Evolutionary conservation across 2,888 invertebrate species (phyloP).

Genomic region (Agrochola lychnidis): DNA sequence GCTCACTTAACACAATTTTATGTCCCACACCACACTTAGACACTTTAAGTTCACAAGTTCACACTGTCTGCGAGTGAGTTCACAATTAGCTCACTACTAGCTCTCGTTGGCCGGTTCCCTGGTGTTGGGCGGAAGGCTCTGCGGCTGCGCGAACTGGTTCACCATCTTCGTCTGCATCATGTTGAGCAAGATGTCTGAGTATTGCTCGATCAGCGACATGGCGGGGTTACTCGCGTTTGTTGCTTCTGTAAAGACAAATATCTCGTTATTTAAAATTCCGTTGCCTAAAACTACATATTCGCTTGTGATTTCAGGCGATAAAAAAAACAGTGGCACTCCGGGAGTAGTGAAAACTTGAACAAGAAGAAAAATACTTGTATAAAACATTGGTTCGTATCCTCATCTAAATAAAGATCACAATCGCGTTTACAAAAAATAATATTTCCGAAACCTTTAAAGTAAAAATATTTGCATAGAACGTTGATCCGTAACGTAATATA

Average conservation of each 20-base stretch:
- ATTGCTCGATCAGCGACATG: conserved; percentile 91
- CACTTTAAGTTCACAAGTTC: conserved; percentile 17
- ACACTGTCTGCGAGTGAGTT: neutral
- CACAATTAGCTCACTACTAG: conserved; percentile 75
- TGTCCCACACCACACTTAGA: neutral
- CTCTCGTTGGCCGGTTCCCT: conserved; percentile 80
- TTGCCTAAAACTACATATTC: neutral
- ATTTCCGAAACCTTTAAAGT: too few species aligned
- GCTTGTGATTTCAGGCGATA: neutral
- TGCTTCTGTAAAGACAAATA: conserved; percentile 74
- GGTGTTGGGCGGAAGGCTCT: conserved; percentile 81
- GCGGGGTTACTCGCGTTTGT: conserved; percentile 80
- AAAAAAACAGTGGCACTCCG: too few species aligned
- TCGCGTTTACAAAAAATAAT: too few species aligned
- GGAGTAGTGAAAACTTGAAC: too few species aligned
- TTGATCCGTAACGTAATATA: too few species aligned
- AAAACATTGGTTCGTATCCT: too few species aligned
- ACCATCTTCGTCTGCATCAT: conserved; percentile 89
- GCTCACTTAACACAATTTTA: neutral
- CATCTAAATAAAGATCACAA: too few species aligned
- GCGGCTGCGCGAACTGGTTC: conserved; percentile 83
- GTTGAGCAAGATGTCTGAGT: conserved; percentile 91
- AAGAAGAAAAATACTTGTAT: too few species aligned
- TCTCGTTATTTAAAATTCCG: neutral
- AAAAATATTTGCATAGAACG: too few species aligned